Percentiles rank a stretch among this genome's conserved stretches.
phyloP scores from a whole-genome alignment of 2,888 invertebrate species.

The Molanna angustata region DNA sequence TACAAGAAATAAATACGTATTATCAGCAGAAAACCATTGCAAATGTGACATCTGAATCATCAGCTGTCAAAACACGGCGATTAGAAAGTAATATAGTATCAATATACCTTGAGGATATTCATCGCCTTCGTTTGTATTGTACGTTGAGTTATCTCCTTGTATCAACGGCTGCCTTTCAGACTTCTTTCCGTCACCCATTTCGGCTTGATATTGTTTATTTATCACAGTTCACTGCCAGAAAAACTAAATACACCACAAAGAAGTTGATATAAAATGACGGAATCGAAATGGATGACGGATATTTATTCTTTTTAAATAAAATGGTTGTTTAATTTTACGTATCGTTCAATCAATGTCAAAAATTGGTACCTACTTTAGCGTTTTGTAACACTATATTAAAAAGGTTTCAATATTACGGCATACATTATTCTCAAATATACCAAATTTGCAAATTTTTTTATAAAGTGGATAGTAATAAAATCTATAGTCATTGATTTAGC shows the following conservation, averaged over 20 bases:
- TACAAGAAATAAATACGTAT: conserved; percentile 9
- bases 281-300: neutral
- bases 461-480: too few relatives aligned
- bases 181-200: conserved; percentile 63
- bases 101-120: conserved; percentile 20
- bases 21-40: conserved; percentile 11
- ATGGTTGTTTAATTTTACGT: neutral
- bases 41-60: conserved; percentile 23
- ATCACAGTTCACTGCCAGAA: neutral
- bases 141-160: conserved; percentile 39
- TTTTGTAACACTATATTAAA: too few relatives aligned
- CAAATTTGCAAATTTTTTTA: too few relatives aligned
- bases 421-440: too few relatives aligned
- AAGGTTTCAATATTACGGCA: too few relatives aligned
- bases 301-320: neutral
- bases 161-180: conserved; percentile 63
- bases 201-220: neutral
- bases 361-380: too few relatives aligned
- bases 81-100: conserved; percentile 7
- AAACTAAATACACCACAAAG: neutral
- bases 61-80: conserved; percentile 27
- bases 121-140: conserved; percentile 14
- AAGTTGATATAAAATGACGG: too few relatives aligned
- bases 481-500: too few relatives aligned
- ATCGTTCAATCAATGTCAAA: too few relatives aligned